A percentile compares a stretch with the other conserved stretches of the same genome.
Conservation (phyloP, 2,888 invertebrate species). For the Ischnus inquisitorius region DNA sequence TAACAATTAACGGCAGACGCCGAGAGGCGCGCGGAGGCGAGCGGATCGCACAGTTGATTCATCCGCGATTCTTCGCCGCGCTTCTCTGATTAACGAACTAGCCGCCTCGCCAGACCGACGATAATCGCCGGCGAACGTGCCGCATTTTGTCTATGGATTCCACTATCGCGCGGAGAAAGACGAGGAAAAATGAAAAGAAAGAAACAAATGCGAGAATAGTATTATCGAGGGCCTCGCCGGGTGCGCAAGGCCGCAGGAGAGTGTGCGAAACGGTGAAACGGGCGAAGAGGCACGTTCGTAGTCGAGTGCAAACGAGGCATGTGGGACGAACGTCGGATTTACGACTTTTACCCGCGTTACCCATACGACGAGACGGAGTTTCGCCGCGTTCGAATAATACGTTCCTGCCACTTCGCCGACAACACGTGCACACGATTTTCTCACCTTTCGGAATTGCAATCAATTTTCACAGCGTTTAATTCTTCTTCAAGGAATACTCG, state of each 20-base stretch:
- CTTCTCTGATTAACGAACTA: constrained; percentile 42
- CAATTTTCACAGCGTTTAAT: constrained; percentile 45
- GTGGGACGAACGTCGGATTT: constrained; percentile 65
- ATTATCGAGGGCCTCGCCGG: constrained; percentile 22
- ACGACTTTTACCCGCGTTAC: constrained; percentile 57
- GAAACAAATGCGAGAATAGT: constrained; percentile 40
- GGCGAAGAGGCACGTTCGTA: constrained; percentile 59
- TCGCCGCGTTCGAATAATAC: constrained; percentile 36
- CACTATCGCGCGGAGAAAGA: constrained; percentile 17
- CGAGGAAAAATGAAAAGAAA: constrained; percentile 10
- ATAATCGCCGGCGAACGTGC: constrained; percentile 52
- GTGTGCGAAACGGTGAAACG: constrained; percentile 56
- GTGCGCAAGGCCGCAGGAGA: constrained; percentile 20
- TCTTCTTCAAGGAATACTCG: constrained; percentile 80
- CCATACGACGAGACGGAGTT: constrained; percentile 29
- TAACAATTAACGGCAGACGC: constrained; percentile 20
- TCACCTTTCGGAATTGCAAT: constrained; percentile 46
- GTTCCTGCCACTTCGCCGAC: constrained; percentile 35
- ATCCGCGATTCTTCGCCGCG: constrained; percentile 19
- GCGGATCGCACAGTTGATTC: constrained; percentile 48
- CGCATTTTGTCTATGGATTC: constrained; percentile 12
- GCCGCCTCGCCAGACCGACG: constrained; percentile 43
- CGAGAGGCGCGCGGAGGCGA: constrained; percentile 14
- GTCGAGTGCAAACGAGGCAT: constrained; percentile 60
- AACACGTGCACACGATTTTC: constrained; percentile 54